Conservation (phyloP, 2,888 invertebrate species). For the Catocala sponsa region DNA sequence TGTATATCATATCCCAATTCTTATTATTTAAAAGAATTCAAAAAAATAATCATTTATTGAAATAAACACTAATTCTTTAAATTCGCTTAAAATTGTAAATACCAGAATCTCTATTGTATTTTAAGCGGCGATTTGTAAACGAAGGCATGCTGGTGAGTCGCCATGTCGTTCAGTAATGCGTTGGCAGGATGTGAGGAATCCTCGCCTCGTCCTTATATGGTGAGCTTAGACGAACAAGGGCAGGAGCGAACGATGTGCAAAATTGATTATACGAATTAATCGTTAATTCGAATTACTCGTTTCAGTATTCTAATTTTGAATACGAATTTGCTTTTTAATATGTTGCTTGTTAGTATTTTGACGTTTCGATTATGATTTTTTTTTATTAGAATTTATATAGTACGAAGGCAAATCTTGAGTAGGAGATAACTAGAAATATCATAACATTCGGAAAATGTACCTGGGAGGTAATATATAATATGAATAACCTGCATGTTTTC, state of each 20-base stretch:
- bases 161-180: constrained; percentile 45
- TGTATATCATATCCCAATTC: too few species aligned
- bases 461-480: too few species aligned
- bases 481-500: too few species aligned
- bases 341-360: neutral
- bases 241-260: constrained; percentile 49
- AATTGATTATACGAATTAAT: constrained; percentile 55
- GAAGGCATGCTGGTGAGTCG: constrained; percentile 45
- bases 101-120: constrained; percentile 61
- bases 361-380: too few species aligned
- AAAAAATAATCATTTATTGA: neutral
- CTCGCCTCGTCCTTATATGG: constrained; percentile 62
- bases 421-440: too few species aligned
- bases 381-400: too few species aligned
- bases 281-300: constrained; percentile 46
- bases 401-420: too few species aligned
- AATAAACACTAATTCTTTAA: constrained; percentile 4
- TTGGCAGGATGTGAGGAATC: constrained; percentile 58
- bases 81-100: constrained; percentile 8
- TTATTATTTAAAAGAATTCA: too few species aligned
- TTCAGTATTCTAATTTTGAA: constrained; percentile 35
- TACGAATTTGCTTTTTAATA: constrained; percentile 12
- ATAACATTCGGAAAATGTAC: too few species aligned
- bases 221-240: constrained; percentile 51
- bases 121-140: constrained; percentile 55